These are phyloP conservation scores for Orestias chungarensis DNA, from an alignment of 2,797 vertebrate genomes.

Conservation along the genomic window DNA sequence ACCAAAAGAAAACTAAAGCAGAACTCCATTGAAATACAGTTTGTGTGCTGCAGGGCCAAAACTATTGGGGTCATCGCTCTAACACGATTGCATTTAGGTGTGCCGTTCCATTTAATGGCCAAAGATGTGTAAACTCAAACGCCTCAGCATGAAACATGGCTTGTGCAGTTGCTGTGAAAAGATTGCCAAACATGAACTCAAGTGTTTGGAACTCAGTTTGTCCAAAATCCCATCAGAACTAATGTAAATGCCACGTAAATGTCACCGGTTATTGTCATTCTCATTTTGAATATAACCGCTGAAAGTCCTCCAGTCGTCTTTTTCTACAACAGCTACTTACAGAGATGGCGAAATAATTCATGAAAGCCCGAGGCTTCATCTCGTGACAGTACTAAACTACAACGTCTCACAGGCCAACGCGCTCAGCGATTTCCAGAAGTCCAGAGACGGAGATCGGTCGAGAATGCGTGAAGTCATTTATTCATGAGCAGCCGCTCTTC, in stretches of 20 bases:
- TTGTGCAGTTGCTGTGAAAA: no score
- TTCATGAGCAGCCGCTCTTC: slow-evolving; percentile 7
- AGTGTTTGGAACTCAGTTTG: no score
- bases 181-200: neutral
- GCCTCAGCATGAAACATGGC: neutral
- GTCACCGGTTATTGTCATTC: no score
- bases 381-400: neutral
- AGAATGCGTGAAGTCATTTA: slow-evolving; percentile 10
- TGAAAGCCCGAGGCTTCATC: slow-evolving; percentile 3
- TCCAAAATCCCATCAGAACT: no score
- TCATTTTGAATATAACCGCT: no score
- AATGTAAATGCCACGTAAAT: no score
- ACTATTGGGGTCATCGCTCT: neutral
- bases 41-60: neutral
- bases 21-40: neutral
- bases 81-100: neutral
- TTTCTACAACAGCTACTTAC: neutral
- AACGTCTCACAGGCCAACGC: neutral
- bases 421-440: slow-evolving; percentile 2
- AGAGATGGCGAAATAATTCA: neutral
- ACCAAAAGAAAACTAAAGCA: neutral
- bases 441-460: slow-evolving; percentile 3
- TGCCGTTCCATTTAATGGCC: neutral
- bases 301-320: neutral
- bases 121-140: neutral